Evolutionary conservation across 2,113 vertebrate genomes (phyloP), one percentile per base, ranked within the genome.

Genomic region (Thamnaconus septentrionalis): DNA sequence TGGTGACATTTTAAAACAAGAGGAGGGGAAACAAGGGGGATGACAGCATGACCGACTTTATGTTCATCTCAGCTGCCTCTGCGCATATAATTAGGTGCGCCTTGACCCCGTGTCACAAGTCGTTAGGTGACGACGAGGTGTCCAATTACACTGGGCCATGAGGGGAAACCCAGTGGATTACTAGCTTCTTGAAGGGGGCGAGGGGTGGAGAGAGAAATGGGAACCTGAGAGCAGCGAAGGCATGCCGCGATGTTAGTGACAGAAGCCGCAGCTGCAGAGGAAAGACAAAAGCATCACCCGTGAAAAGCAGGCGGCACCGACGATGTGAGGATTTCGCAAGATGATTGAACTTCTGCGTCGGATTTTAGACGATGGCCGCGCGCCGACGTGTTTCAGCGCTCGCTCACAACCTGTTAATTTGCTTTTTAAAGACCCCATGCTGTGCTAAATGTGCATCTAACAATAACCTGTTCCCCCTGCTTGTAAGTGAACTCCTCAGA

Each of bases 161-260:
- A 67, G 69, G 64, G 52, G 59, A 80, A 67, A 51, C 64, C 58
- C n/a, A 0, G 51, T 66, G 67, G 74, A 78, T 61, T 69, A 80
- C 65, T 69, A 60, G 41, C 51, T 60, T 54, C 45, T 31, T 11
- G 11, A 31, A 51, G 9, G 46, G 44, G 46, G 18, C 7, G 64
- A 63, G 61, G 72, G 64, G 66, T 74, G 67, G 71, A 80, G 79
- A 67, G 64, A 63, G 61, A 74, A 66, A 67, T 74, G 67, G 71
- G 79, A 80, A 67, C 48, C 44, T 10, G 57, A 78, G 39, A 78
- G 51, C 61, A 74, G 65, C 47, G 57, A 64, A 72, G 40, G 47
- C 81, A 79, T 78, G 73, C 66, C 8, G 7, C 54, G 59, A 49
- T 71, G 64, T 84, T 82, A 82, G 77, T 78, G 59, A 76, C 8